Evolutionary conservation across 2,888 invertebrate genomes (phyloP).

Genomic region (Calameuta filiformis): DNA sequence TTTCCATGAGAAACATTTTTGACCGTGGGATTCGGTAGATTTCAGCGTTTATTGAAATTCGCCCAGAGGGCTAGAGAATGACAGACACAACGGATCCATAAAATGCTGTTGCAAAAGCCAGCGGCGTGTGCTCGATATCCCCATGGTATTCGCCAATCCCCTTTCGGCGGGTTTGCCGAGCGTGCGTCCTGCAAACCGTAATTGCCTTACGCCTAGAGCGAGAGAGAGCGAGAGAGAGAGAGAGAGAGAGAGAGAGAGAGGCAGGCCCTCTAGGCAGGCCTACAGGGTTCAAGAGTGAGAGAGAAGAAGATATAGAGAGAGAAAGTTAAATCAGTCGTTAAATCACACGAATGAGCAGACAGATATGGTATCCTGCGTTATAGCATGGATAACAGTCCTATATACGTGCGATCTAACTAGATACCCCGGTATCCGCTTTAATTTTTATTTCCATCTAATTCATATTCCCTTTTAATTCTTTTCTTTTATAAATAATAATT

Average conservation of each 20-base stretch:
- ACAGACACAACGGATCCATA: neutral
- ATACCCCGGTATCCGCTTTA: neutral
- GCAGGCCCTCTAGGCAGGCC: too few relatives aligned
- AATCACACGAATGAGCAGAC: neutral
- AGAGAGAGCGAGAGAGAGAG: neutral
- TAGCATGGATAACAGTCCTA: neutral
- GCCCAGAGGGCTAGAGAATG: neutral
- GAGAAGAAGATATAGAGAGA: too few relatives aligned
- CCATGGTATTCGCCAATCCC: neutral
- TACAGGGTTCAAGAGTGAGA: too few relatives aligned
- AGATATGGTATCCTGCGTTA: neutral
- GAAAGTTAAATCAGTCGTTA: neutral
- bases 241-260: too few relatives aligned
- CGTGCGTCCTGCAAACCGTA: constrained; percentile 4
- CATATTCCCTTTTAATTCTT: too few relatives aligned
- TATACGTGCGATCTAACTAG: neutral
- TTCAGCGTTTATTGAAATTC: neutral
- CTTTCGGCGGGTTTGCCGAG: constrained; percentile 9
- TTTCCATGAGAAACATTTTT: neutral
- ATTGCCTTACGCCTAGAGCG: neutral
- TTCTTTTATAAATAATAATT: neutral
- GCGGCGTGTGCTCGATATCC: neutral
- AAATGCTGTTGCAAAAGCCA: neutral
- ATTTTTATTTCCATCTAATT: neutral
- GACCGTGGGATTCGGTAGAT: neutral